A percentile compares a stretch with the other conserved stretches of the same genome.
These are phyloP conservation scores for Melanchra persicariae DNA, from an alignment of 2,888 invertebrate genomes.

Conservation along the genomic window DNA sequence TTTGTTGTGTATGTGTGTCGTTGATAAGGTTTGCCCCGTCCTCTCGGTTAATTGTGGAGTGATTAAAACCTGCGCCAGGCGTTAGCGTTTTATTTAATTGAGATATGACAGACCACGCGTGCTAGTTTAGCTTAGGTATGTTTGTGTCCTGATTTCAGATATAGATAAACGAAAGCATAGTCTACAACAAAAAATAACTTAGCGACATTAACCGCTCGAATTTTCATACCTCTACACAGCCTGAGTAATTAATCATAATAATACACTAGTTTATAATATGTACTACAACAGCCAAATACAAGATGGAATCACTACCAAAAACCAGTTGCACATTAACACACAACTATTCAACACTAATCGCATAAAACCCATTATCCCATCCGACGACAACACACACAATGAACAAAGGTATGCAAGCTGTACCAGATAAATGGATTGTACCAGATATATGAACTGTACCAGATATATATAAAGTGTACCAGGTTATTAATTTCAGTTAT, in stretches of 20 bases:
- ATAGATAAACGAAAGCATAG: background rate
- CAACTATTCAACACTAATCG: conserved; percentile 38
- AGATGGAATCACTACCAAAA: conserved; percentile 1
- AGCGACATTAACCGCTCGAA: background rate
- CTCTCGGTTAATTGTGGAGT: conserved; percentile 72
- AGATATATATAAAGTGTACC: conserved; percentile 43
- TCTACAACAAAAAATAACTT: no score
- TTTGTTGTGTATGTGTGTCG: conserved; percentile 76
- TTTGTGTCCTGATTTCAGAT: background rate
- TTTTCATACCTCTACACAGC: background rate
- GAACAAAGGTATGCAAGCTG: conserved; percentile 36
- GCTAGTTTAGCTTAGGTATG: conserved; percentile 31
- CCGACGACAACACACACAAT: conserved; percentile 44
- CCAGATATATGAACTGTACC: conserved; percentile 27
- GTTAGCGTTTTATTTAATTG: conserved; percentile 52
- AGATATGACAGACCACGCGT: conserved; percentile 29
- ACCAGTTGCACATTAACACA: conserved; percentile 32
- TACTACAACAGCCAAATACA: background rate
- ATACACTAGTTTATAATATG: no score
- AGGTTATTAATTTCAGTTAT: conserved; percentile 64
- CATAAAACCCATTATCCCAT: conserved; percentile 32
- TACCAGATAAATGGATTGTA: conserved; percentile 29
- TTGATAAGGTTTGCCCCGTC: conserved; percentile 72
- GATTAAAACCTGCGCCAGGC: conserved; percentile 56
- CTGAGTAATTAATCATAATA: background rate